Evolutionary conservation across 2,888 invertebrate genomes (phyloP).

Genomic region (Macrosiphum euphorbiae): DNA sequence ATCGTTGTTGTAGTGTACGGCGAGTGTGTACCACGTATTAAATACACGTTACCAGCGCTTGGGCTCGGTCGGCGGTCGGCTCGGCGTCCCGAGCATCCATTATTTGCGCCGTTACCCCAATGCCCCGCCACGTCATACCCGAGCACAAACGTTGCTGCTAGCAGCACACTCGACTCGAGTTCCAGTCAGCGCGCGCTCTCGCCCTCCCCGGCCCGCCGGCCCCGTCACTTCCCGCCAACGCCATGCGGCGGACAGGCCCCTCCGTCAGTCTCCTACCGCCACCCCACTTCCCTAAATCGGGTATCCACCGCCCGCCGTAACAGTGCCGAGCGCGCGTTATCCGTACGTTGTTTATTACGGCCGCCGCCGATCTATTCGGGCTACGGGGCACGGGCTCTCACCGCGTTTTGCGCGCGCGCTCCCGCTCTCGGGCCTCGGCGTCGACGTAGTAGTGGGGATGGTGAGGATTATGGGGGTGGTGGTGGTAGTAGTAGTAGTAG

Average conservation of each 20-base stretch:
- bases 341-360: slow-evolving; percentile 36
- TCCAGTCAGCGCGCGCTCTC: slow-evolving; percentile 61
- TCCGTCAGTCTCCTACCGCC: neutral
- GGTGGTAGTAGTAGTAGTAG: neutral
- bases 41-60: slow-evolving; percentile 33
- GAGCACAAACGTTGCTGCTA: slow-evolving; percentile 59
- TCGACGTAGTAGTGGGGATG: neutral
- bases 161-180: slow-evolving; percentile 63
- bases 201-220: slow-evolving; percentile 37
- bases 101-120: slow-evolving; percentile 71
- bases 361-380: slow-evolving; percentile 6
- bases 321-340: neutral
- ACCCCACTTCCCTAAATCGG: neutral
- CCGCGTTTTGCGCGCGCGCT: slow-evolving; percentile 47
- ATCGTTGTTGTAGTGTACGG: neutral
- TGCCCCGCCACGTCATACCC: slow-evolving; percentile 51
- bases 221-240: slow-evolving; percentile 59
- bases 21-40: neutral
- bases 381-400: slow-evolving; percentile 16
- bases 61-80: slow-evolving; percentile 66
- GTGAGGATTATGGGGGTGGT: neutral
- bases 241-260: slow-evolving; percentile 41
- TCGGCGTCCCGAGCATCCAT: slow-evolving; percentile 71
- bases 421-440: neutral
- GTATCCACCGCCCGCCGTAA: neutral